Evolutionary conservation across 2,797 vertebrate species (phyloP).

Genomic region (Siniperca obscura): DNA sequence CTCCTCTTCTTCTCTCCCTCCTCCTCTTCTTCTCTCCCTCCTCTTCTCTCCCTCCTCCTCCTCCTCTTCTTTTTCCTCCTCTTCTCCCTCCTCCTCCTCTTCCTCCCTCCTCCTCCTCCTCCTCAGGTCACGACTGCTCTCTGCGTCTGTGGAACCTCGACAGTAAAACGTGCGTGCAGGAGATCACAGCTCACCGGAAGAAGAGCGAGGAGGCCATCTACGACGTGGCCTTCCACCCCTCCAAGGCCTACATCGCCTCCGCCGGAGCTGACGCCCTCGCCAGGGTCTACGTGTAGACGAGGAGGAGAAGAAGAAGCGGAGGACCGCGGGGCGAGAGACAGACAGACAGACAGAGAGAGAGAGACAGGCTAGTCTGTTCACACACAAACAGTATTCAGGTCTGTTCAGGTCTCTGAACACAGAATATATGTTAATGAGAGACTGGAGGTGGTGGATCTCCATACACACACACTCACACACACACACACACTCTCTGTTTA

Average conservation of each 20-base stretch:
- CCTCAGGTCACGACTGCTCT: slow-evolving; percentile 96
- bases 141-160: slow-evolving; percentile 99
- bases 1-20: background rate
- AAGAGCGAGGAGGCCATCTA: slow-evolving; percentile 99
- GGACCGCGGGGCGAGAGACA: slow-evolving; percentile 25
- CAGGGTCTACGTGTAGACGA: slow-evolving; percentile 94
- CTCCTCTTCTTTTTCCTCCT: no score
- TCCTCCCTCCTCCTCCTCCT: background rate
- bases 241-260: slow-evolving; percentile 98
- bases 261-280: slow-evolving; percentile 98
- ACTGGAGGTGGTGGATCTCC: slow-evolving; percentile 32
- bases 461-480: background rate
- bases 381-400: slow-evolving; percentile 59
- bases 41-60: no score
- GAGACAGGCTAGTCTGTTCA: slow-evolving; percentile 21
- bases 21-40: background rate
- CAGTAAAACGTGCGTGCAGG: slow-evolving; percentile 98
- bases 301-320: slow-evolving; percentile 1
- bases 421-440: slow-evolving; percentile 44
- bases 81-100: background rate
- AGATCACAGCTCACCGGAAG: slow-evolving; percentile 98
- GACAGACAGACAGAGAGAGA: slow-evolving; percentile 69
- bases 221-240: slow-evolving; percentile 98
- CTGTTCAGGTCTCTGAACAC: slow-evolving; percentile 63
- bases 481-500: background rate